Percentiles rank a stretch among this genome's conserved stretches.
These are phyloP conservation scores for Hedya salicella DNA, from an alignment of 2,888 invertebrate species.

Conservation along the genomic window DNA sequence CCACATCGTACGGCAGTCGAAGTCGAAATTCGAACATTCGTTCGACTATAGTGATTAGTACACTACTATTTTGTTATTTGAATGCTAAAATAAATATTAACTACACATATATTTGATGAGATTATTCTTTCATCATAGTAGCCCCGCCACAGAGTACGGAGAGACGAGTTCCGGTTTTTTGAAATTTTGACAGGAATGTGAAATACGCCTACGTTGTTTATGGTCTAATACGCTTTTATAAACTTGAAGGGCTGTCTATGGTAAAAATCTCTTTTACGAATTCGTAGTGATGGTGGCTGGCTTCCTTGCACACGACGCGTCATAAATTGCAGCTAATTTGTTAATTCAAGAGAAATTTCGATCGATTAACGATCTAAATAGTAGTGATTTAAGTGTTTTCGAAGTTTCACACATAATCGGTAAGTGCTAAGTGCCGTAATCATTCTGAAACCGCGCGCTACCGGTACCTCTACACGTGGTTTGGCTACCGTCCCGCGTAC, in stretches of 20 bases:
- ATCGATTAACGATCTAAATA: slow-evolving; percentile 69
- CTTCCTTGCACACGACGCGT: slow-evolving; percentile 83
- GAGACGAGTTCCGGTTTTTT: slow-evolving; percentile 20
- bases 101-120: too few species aligned
- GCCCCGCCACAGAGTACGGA: slow-evolving; percentile 9
- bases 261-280: slow-evolving; percentile 82
- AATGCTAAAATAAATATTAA: too few species aligned
- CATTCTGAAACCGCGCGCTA: slow-evolving; percentile 73
- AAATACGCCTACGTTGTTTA: slow-evolving; percentile 36
- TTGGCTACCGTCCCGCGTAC: slow-evolving; percentile 70
- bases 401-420: slow-evolving; percentile 79
- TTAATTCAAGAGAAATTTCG: slow-evolving; percentile 69
- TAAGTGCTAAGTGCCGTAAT: slow-evolving; percentile 76
- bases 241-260: slow-evolving; percentile 79
- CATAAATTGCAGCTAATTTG: slow-evolving; percentile 77
- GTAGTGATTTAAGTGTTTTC: slow-evolving; percentile 82
- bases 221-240: slow-evolving; percentile 48
- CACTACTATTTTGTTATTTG: too few species aligned
- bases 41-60: too few species aligned
- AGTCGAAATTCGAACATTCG: too few species aligned
- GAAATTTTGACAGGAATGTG: slow-evolving; percentile 14
- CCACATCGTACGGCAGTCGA: too few species aligned
- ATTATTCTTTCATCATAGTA: too few species aligned
- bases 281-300: slow-evolving; percentile 85
- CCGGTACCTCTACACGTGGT: slow-evolving; percentile 83